These are phyloP conservation scores for Allolobophora icterica DNA, from an alignment of 2,888 invertebrate genomes.

Conservation along the genomic window DNA sequence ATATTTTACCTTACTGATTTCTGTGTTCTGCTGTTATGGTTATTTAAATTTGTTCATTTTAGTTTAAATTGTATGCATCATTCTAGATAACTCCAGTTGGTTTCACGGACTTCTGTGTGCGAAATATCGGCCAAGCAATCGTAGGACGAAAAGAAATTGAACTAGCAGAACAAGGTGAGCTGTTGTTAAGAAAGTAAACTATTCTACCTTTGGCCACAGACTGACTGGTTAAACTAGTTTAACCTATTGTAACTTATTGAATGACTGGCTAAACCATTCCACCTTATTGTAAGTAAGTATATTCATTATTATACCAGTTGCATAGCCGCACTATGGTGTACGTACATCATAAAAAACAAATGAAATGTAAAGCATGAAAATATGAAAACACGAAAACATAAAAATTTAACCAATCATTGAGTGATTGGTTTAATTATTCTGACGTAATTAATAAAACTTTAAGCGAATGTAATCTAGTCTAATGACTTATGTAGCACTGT, in stretches of 20 bases:
- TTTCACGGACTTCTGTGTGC: constrained; percentile 88
- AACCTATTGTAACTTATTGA: neutral
- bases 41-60: neutral
- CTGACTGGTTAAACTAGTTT: neutral
- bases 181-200: neutral
- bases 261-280: neutral
- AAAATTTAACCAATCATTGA: too few relatives aligned
- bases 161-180: constrained; percentile 87
- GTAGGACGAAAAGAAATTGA: constrained; percentile 95
- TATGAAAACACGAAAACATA: too few relatives aligned
- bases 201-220: neutral
- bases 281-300: too few relatives aligned
- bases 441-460: too few relatives aligned
- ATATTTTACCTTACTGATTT: neutral
- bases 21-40: neutral
- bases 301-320: too few relatives aligned
- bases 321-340: too few relatives aligned
- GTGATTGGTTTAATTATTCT: too few relatives aligned
- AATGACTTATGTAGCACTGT: too few relatives aligned
- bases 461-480: too few relatives aligned
- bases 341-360: too few relatives aligned
- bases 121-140: constrained; percentile 88
- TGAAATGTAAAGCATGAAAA: too few relatives aligned
- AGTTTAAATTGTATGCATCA: neutral
- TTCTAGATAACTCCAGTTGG: constrained; percentile 83